phyloP scores from a whole-genome alignment of 2,797 vertebrate species.

The Gastrophryne carolinensis region DNA sequence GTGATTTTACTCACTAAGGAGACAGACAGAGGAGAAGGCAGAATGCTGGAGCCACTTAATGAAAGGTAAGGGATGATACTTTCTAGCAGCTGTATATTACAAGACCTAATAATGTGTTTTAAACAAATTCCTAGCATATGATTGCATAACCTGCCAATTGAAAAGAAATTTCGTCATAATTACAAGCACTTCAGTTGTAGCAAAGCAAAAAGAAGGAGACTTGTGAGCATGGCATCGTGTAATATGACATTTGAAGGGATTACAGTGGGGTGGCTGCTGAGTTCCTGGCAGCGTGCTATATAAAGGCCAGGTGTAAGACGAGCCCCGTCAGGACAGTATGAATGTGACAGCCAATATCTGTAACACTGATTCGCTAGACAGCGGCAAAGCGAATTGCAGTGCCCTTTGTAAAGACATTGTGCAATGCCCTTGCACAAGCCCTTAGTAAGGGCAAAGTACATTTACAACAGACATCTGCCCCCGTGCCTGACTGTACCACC shows the following conservation, averaged over 20 bases:
- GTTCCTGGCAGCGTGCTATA: not conserved
- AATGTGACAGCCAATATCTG: not conserved
- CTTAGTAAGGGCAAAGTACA: conserved; percentile 13
- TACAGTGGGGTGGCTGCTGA: not conserved
- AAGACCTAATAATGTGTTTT: too few species aligned
- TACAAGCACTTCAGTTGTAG: too few species aligned
- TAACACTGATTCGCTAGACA: not conserved
- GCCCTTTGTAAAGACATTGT: conserved; percentile 3
- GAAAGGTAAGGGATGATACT: too few species aligned
- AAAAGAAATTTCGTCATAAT: too few species aligned
- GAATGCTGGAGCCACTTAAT: too few species aligned
- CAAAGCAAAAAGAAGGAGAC: too few species aligned
- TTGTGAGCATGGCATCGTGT: not conserved
- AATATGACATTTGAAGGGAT: not conserved
- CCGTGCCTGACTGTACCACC: not conserved
- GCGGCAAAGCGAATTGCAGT: too few species aligned
- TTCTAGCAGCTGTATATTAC: too few species aligned
- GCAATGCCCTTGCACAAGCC: not conserved
- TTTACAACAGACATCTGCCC: not conserved
- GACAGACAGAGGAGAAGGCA: too few species aligned
- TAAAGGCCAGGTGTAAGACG: conserved; percentile 3
- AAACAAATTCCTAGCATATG: too few species aligned
- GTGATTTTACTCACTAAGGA: too few species aligned
- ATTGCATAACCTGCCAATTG: too few species aligned
- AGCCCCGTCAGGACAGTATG: not conserved